phyloP scores from a whole-genome alignment of 2,113 vertebrate genomes.

The Ptyas mucosa region DNA sequence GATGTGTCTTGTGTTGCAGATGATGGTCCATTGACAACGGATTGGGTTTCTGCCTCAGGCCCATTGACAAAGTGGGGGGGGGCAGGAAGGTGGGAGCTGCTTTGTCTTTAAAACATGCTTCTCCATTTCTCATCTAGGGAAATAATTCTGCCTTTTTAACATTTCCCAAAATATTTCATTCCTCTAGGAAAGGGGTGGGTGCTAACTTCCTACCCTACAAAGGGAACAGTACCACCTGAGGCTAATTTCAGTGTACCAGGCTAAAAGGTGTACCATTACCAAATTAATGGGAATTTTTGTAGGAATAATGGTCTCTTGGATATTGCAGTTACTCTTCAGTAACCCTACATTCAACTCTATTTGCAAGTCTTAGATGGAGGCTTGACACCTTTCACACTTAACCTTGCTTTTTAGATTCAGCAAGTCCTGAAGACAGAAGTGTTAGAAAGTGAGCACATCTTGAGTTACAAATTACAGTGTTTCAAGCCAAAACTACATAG shows the following conservation, averaged over 20 bases:
- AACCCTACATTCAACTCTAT: neutral
- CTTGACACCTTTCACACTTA: neutral
- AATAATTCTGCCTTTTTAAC: too few species aligned
- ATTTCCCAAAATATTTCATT: too few species aligned
- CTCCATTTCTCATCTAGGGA: too few species aligned
- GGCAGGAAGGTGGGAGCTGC: too few species aligned
- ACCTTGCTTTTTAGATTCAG: neutral
- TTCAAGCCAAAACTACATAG: neutral
- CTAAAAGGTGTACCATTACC: neutral
- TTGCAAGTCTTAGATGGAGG: neutral
- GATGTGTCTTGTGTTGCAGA: too few species aligned
- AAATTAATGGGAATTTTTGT: neutral
- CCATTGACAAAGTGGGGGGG: too few species aligned
- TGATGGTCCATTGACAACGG: too few species aligned
- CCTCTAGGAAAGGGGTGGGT: too few species aligned
- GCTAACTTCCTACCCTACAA: too few species aligned
- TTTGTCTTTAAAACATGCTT: too few species aligned
- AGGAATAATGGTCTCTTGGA: neutral
- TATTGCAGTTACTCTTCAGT: neutral
- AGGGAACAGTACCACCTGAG: too few species aligned
- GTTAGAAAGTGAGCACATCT: neutral
- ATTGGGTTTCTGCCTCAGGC: too few species aligned
- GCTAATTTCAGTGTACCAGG: neutral
- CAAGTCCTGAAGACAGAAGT: neutral
- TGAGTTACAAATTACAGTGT: neutral